phyloP scores from a whole-genome alignment of 92 coral and sea anemone genomes.

The Pocillopora meandrina region DNA sequence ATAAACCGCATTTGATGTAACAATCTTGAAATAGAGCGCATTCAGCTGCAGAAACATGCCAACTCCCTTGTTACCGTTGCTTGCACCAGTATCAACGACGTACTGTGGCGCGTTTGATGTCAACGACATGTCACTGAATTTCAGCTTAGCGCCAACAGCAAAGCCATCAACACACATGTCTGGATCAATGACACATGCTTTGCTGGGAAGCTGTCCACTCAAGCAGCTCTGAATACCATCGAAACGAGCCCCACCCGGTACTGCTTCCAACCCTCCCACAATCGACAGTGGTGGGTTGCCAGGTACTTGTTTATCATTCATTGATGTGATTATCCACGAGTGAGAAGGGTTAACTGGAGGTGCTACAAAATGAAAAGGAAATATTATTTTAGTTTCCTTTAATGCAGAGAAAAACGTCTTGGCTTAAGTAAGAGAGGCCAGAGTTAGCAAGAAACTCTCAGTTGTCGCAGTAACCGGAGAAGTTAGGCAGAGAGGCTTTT shows the following conservation, averaged over 20 bases:
- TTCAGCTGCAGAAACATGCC: slow-evolving; percentile 65
- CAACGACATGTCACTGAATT: slow-evolving; percentile 61
- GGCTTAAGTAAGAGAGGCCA: too few relatives aligned
- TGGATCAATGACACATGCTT: slow-evolving; percentile 72
- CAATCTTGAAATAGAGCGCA: slow-evolving; percentile 64
- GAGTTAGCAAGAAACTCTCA: too few relatives aligned
- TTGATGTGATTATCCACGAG: slow-evolving; percentile 71
- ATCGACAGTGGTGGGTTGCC: slow-evolving; percentile 70
- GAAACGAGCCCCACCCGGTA: slow-evolving; percentile 73
- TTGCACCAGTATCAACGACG: slow-evolving; percentile 77
- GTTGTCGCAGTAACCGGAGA: too few relatives aligned
- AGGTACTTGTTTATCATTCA: slow-evolving; percentile 56
- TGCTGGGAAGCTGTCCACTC: slow-evolving; percentile 41
- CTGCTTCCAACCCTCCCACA: slow-evolving; percentile 49
- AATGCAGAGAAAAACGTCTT: too few relatives aligned
- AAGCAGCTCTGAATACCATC: slow-evolving; percentile 72
- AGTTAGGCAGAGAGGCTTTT: too few relatives aligned
- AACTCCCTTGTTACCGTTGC: slow-evolving; percentile 66
- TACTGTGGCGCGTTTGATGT: slow-evolving; percentile 65
- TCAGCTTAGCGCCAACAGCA: slow-evolving; percentile 65
- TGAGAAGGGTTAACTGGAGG: slow-evolving; percentile 84
- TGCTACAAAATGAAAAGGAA: slow-evolving; percentile 42
- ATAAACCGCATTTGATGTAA: slow-evolving; percentile 63
- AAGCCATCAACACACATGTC: slow-evolving; percentile 68
- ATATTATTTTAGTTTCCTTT: neutral